These are phyloP conservation scores for Ranitomeya imitator DNA, from an alignment of 2,113 vertebrate genomes.

Conservation along the genomic window DNA sequence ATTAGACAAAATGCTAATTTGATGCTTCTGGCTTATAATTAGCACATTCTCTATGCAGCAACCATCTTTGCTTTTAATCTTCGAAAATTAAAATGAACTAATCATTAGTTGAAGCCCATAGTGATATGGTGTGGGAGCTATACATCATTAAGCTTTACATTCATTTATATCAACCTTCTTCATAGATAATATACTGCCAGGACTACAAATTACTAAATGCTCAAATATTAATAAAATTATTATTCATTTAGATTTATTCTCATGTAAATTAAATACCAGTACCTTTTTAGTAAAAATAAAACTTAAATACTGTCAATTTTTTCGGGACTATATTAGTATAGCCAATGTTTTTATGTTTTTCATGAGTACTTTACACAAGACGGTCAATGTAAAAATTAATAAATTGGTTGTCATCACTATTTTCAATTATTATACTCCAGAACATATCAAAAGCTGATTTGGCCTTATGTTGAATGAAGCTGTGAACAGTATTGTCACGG, in stretches of 20 bases:
- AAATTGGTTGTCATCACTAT: background rate
- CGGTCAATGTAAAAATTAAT: too few species aligned
- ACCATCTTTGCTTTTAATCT: slow-evolving; percentile 26
- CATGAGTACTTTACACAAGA: too few species aligned
- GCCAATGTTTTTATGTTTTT: too few species aligned
- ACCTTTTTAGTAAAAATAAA: background rate
- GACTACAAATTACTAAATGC: slow-evolving; percentile 17
- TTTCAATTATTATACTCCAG: too few species aligned
- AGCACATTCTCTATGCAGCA: background rate
- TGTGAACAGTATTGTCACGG: too few species aligned
- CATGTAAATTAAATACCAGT: background rate
- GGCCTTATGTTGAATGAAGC: too few species aligned
- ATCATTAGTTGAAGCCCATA: slow-evolving; percentile 27
- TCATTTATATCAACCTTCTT: slow-evolving; percentile 24
- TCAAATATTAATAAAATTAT: slow-evolving; percentile 10
- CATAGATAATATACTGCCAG: slow-evolving; percentile 9
- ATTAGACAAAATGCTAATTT: slow-evolving; percentile 21
- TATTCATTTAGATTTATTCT: background rate
- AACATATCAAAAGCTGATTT: too few species aligned
- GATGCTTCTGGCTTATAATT: background rate
- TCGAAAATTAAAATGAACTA: slow-evolving; percentile 30
- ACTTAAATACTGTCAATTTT: background rate
- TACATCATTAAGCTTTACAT: slow-evolving; percentile 40
- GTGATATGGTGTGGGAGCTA: background rate
- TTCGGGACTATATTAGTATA: background rate